Evolutionary conservation across 1,140 invertebrate genomes (phyloP), one percentile per base, ranked within the genome.

Genomic region (Onthophagus taurus): DNA sequence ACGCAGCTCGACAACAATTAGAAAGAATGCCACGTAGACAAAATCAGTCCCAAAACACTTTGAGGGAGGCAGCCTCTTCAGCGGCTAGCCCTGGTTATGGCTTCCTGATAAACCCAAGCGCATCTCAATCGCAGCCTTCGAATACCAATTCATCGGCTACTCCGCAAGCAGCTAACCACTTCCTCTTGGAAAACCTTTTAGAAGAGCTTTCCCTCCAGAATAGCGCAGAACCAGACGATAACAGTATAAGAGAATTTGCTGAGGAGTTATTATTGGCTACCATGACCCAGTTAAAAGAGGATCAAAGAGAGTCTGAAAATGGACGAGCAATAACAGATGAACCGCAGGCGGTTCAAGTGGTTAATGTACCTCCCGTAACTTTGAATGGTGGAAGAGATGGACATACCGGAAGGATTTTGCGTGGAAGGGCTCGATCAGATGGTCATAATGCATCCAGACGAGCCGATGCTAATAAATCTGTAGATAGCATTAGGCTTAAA

Each of bases 21-120:
- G 87, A 92, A 67, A 73, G 89, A 49, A 72, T 90, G 63, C 88
- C 89, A 48, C 77, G 88, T 55, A 76, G 87, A 45, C 81, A 80
- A 51, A 74, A 74, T 31, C 72, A 57, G 60, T 67, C 49, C 34
- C 54, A 57, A 41, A 60, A 56, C 39, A 52, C 55, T 42, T 38
- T 48, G 6, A 37, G 50, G 12, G 50, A 50, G 31, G 53, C 47
- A 5, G 18, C 26, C 11, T 31, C 30, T 2, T n/a, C n/a, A n/a
- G 17, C 26, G n/a, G 21, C 51, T 26, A 45, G 45, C 41, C 37
- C 38, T 18, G 45, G 44, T 11, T 46, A 50, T 42, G 59, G 59
- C 8, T 49, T 64, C 47, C 50, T 64, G 45, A 51, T 60, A 31
- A 61, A 60, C 31, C 51, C 58, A 6, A 51, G 58, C 1, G 54